These are phyloP conservation scores for Aspidiotus destructor DNA, from an alignment of 2,888 invertebrate genomes.

Conservation along the genomic window DNA sequence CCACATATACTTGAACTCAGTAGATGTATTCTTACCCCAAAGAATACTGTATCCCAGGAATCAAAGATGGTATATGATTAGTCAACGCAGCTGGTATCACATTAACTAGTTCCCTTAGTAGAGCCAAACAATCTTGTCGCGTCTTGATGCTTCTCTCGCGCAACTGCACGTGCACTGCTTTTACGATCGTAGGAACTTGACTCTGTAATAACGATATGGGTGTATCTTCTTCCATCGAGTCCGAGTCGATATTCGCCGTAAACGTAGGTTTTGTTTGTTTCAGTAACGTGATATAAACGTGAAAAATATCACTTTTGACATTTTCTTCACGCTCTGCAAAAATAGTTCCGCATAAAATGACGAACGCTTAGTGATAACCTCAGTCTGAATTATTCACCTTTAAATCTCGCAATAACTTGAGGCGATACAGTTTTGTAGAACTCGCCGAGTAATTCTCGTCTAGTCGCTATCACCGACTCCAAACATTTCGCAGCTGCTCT, in stretches of 20 bases:
- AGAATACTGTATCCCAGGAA: conserved; percentile 61
- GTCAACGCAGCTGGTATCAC: conserved; percentile 83
- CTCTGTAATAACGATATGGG: conserved; percentile 39
- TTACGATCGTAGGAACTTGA: conserved; percentile 63
- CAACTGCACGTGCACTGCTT: conserved; percentile 79
- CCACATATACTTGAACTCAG: background rate
- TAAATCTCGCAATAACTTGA: conserved; percentile 81
- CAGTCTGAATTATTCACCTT: conserved; percentile 50
- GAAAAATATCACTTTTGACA: conserved; percentile 95
- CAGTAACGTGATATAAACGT: conserved; percentile 86
- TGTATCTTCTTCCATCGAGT: conserved; percentile 62
- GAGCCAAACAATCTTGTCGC: conserved; percentile 80
- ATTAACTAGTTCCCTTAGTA: conserved; percentile 79
- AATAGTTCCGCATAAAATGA: conserved; percentile 25
- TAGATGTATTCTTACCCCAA: conserved; percentile 33
- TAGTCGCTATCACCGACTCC: conserved; percentile 85
- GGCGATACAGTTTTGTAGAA: conserved; percentile 85
- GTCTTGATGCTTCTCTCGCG: conserved; percentile 77
- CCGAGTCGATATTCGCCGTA: conserved; percentile 54
- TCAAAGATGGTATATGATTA: conserved; percentile 69
- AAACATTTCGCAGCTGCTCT: conserved; percentile 95
- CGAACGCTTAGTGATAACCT: too few species aligned
- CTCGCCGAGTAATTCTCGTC: conserved; percentile 80
- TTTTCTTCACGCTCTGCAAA: conserved; percentile 89
- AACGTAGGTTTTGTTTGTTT: conserved; percentile 70